These are phyloP conservation scores for Rhombomys opimus DNA, from an alignment of 2,113 vertebrate genomes.

Conservation along the genomic window DNA sequence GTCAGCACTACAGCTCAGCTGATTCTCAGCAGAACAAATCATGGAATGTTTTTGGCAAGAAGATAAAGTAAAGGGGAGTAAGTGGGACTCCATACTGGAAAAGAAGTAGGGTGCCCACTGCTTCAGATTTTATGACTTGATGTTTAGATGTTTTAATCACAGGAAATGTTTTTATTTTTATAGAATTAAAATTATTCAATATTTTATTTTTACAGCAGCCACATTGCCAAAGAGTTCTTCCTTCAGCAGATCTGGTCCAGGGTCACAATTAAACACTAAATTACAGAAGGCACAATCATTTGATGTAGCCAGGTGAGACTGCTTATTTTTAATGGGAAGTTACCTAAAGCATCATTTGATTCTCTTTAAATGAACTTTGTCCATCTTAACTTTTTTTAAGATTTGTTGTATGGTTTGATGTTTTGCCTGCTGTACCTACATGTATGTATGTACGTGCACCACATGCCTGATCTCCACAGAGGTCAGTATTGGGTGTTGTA, in stretches of 20 bases:
- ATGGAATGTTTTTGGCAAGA: background rate
- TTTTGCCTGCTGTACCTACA: background rate
- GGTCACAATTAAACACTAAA: constrained; percentile 90
- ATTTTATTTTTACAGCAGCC: constrained; percentile 86
- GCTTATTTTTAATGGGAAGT: background rate
- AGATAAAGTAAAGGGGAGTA: background rate
- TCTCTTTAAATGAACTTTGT: background rate
- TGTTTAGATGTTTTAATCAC: background rate
- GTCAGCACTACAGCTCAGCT: background rate
- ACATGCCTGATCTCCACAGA: too few relatives aligned
- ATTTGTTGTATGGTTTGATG: background rate
- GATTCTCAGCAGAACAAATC: background rate
- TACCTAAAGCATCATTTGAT: background rate
- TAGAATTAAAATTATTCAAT: constrained; percentile 43
- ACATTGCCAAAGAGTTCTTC: constrained; percentile 96
- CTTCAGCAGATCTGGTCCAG: constrained; percentile 93
- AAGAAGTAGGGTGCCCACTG: constrained; percentile 24
- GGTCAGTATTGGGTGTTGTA: background rate
- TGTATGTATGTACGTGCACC: background rate
- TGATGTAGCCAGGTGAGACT: constrained; percentile 92
- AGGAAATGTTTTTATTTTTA: background rate
- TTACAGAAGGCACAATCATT: constrained; percentile 96
- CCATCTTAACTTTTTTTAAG: background rate
- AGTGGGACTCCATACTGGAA: background rate
- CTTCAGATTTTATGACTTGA: background rate